A percentile compares a stretch with the other conserved stretches of the same genome.
phyloP scores from a whole-genome alignment of 2,797 vertebrate genomes.

The Astyanax mexicanus region DNA sequence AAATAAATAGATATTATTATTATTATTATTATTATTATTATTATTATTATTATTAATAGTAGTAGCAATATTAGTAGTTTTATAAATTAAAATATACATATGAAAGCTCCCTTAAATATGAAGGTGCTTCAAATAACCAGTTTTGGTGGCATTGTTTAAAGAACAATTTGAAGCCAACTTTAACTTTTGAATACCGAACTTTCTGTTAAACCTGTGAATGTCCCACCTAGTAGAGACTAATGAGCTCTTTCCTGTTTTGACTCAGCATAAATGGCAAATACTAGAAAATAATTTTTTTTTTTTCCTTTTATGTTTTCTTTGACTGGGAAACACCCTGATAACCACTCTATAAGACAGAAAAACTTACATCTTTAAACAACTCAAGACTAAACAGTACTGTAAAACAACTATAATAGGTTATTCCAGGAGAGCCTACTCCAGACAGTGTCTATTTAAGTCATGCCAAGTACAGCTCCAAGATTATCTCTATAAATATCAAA shows the following conservation, averaged over 20 bases:
- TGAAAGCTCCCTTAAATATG: too few species aligned
- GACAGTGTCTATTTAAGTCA: background rate
- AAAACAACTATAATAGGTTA: background rate
- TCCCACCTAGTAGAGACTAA: background rate
- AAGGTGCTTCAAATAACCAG: too few species aligned
- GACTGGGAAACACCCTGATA: background rate
- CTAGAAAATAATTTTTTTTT: too few species aligned
- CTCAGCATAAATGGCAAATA: background rate
- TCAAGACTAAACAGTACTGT: background rate
- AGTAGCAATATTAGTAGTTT: too few species aligned
- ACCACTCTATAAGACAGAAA: background rate
- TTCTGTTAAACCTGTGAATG: too few species aligned
- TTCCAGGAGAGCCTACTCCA: background rate
- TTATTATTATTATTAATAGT: too few species aligned
- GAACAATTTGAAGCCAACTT: too few species aligned
- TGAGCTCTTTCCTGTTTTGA: background rate
- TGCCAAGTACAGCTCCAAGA: background rate
- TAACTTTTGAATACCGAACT: background rate
- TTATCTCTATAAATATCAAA: conserved; percentile 17
- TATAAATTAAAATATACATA: too few species aligned
- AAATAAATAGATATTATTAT: too few species aligned
- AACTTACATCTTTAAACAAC: background rate
- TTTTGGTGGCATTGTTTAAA: too few species aligned
- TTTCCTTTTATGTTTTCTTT: background rate
- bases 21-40: too few species aligned